A percentile compares a stretch with the other conserved stretches of the same genome.
Evolutionary conservation across 2,113 vertebrate species (phyloP).

Genomic region (Phrynosoma blainvillii): DNA sequence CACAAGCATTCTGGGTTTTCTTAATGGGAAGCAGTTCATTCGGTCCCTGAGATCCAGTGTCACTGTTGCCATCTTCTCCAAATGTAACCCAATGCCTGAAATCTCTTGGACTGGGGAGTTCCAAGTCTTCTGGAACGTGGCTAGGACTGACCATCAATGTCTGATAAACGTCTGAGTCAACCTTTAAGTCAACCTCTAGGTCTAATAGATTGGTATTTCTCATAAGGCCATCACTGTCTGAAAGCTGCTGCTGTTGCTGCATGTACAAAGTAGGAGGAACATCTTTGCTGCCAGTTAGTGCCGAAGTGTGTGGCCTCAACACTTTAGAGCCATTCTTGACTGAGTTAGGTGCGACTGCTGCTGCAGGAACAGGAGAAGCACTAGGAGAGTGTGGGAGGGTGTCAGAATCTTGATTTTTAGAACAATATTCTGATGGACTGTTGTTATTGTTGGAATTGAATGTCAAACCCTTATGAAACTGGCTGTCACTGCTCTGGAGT

Average conservation of each 20-base stretch:
- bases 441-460: constrained; percentile 36
- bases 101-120: constrained; percentile 25
- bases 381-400: rapidly evolving
- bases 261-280: constrained; percentile 40
- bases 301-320: not conserved
- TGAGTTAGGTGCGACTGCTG: not conserved
- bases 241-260: constrained; percentile 25
- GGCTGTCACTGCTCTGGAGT: constrained; percentile 64
- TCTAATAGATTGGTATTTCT: constrained; percentile 47
- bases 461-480: constrained; percentile 45
- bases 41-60: constrained; percentile 47
- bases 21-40: constrained; percentile 52
- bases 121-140: not conserved
- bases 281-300: not conserved
- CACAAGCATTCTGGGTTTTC: constrained; percentile 38
- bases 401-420: rapidly evolving
- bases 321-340: not conserved
- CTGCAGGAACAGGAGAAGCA: rapidly evolving
- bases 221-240: constrained; percentile 31
- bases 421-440: not conserved
- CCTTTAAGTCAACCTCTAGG: not conserved
- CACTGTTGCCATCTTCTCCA: constrained; percentile 63
- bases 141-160: not conserved
- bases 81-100: constrained; percentile 61
- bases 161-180: constrained; percentile 10